A percentile compares a stretch with the other conserved stretches of the same genome.
These are phyloP conservation scores for Iguana delicatissima DNA, from an alignment of 2,797 vertebrate genomes.

Conservation along the genomic window DNA sequence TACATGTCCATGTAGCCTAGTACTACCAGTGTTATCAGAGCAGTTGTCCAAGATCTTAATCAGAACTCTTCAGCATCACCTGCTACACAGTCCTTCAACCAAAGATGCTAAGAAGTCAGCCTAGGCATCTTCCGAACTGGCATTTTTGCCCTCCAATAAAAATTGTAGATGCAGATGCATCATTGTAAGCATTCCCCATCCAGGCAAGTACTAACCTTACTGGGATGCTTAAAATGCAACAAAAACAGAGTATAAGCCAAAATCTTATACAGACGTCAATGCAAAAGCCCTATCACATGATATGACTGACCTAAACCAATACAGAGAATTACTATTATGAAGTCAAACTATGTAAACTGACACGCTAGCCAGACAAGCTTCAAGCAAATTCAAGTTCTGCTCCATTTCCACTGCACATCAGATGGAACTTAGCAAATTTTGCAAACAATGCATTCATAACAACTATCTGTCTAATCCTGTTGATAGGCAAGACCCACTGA, in stretches of 20 bases:
- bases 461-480: background rate
- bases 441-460: background rate
- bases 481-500: background rate
- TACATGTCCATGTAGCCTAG: background rate
- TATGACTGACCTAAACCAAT: slow-evolving; percentile 13
- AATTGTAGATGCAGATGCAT: background rate
- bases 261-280: slow-evolving; percentile 2
- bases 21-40: background rate
- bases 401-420: background rate
- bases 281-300: background rate
- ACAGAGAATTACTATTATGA: background rate
- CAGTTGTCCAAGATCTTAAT: background rate
- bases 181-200: background rate
- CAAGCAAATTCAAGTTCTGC: background rate
- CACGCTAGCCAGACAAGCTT: rapidly evolving
- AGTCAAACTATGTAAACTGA: background rate
- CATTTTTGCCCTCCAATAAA: too few relatives aligned
- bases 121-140: background rate
- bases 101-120: background rate
- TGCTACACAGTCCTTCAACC: background rate
- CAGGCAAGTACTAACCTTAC: background rate
- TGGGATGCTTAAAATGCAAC: background rate
- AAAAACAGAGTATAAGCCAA: slow-evolving; percentile 14
- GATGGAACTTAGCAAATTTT: background rate
- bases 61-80: background rate